These are phyloP conservation scores for Eupelmus urozonus DNA, from an alignment of 2,888 invertebrate species.

Conservation along the genomic window DNA sequence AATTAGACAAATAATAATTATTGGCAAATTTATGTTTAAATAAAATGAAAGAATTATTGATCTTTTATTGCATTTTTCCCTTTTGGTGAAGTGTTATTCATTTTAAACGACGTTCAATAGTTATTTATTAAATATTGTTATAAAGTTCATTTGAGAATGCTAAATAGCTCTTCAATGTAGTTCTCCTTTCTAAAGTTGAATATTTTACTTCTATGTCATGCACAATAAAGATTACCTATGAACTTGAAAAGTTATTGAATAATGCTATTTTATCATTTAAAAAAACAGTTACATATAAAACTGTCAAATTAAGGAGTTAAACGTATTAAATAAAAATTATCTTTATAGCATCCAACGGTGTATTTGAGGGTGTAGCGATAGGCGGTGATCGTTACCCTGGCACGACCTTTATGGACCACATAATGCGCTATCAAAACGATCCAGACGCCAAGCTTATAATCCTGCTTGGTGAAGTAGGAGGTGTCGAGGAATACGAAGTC, in stretches of 20 bases:
- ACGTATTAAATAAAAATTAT: not conserved
- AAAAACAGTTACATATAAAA: not conserved
- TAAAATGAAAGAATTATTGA: not conserved
- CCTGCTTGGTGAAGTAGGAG: conserved; percentile 98
- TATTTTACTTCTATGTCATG: not conserved
- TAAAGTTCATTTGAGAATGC: no score
- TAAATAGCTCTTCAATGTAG: not conserved
- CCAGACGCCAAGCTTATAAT: conserved; percentile 95
- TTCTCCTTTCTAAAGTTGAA: not conserved
- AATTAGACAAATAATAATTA: no score
- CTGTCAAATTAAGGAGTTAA: not conserved
- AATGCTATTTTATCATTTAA: not conserved
- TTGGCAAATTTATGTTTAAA: no score
- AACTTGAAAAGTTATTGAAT: not conserved
- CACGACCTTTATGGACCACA: conserved; percentile 98
- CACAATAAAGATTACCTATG: not conserved
- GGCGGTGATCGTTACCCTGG: conserved; percentile 99
- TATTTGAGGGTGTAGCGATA: conserved; percentile 98
- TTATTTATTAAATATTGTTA: no score
- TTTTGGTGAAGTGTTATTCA: not conserved
- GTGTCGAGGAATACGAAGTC: conserved; percentile 98
- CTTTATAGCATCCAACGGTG: conserved; percentile 89
- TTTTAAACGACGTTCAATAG: no score
- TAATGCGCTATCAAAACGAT: conserved; percentile 90
- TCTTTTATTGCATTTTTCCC: not conserved